Percentiles rank a stretch among this genome's conserved stretches.
Evolutionary conservation across 2,888 invertebrate genomes (phyloP).

Genomic region (Eupithecia insigniata): DNA sequence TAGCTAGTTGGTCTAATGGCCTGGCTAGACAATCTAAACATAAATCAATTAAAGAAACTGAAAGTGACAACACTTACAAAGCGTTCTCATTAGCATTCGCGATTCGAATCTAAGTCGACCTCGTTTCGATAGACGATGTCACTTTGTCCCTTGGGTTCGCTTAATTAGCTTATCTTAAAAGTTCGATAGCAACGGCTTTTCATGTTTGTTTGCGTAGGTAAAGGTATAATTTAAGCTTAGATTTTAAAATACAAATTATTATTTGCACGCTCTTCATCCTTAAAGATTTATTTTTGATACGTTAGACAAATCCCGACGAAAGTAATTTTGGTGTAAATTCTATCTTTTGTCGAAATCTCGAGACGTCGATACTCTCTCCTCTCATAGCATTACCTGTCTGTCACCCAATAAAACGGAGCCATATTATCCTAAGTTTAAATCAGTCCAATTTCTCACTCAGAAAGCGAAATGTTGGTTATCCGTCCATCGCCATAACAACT

Average conservation of each 20-base stretch:
- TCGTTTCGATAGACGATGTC: constrained; percentile 35
- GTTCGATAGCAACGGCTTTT: constrained; percentile 14
- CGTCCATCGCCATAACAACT: constrained; percentile 54
- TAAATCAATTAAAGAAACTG: constrained; percentile 77
- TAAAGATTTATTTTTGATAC: background rate
- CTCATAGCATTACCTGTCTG: background rate
- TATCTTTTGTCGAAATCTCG: background rate
- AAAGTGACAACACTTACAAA: constrained; percentile 62
- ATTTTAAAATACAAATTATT: background rate
- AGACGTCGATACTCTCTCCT: background rate
- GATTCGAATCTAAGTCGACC: constrained; percentile 42
- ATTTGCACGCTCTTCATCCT: background rate
- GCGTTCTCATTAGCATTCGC: constrained; percentile 49
- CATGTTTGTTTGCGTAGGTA: background rate
- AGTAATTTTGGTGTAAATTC: background rate
- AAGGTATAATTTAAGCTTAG: background rate
- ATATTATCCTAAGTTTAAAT: constrained; percentile 23
- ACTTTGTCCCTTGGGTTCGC: constrained; percentile 37
- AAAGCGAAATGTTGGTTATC: constrained; percentile 37
- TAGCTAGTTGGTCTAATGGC: constrained; percentile 16
- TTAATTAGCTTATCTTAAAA: constrained; percentile 41
- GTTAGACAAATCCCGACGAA: background rate
- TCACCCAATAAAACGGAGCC: constrained; percentile 13
- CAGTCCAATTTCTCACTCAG: constrained; percentile 36
- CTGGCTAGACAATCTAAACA: constrained; percentile 57